Evolutionary conservation across 2,113 vertebrate species (phyloP), one percentile per base, ranked within the genome.

Genomic region (Cephalopholis sonnerati): DNA sequence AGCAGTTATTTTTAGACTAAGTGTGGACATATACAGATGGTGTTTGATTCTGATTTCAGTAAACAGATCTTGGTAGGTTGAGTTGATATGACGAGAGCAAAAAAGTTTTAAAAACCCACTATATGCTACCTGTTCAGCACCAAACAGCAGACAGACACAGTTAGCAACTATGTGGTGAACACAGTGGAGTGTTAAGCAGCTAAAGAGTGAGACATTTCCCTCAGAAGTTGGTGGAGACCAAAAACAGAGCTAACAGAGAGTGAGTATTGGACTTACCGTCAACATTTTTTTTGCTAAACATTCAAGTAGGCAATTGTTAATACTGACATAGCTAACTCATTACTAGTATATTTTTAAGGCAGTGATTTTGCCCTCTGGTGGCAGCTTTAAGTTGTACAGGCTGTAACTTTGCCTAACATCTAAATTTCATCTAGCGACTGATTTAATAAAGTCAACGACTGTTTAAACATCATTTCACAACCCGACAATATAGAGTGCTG

Each of bases 1-100:
- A 32, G 68, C 29, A 3, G 74, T 5, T 84, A 91, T 87, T 74
- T 82, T 86, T 63, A 83, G 73, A 13, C 36, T 0, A 9, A 72
- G 59, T 20, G 62, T 25, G 20, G 46, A 25, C 69, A 53, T 10
- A 62, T 4, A 55, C 57, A 77, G 55, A 79, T 76, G 64, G 62
- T 54, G 82, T 68, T 80, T 80, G 67, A 77, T 83, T 55, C 50
- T 36, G 7, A 58, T 87, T 65, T 80, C 74, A 84, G 53, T 57
- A 39, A 63, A 71, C 58, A 39, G 57, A 82, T 36, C 46, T 74
- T 46, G 51, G 16, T 6, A 74, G 58, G 51, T 61, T 24, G 48
- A 17, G 39, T 48, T 55, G 59, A 0, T 1, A 41, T 41, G 36
- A 65, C n/a, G n/a, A n/a, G n/a, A n/a, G n/a, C n/a, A n/a, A n/a